phyloP scores from a whole-genome alignment of 2,888 invertebrate genomes.

The Zootermopsis nevadensis region DNA sequence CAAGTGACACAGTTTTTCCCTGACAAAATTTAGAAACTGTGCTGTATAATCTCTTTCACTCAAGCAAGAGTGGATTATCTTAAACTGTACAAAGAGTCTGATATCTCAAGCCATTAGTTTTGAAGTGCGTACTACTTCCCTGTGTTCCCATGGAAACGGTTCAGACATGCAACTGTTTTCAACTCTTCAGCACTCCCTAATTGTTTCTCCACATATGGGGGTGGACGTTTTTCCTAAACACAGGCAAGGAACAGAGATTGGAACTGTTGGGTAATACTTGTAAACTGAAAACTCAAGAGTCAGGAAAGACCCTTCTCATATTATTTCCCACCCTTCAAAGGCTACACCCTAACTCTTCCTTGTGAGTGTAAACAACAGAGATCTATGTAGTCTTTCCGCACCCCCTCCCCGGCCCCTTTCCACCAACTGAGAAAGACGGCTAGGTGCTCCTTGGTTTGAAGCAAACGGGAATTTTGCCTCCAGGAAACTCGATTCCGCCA shows the following conservation, averaged over 20 bases:
- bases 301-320: neutral
- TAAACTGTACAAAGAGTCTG: too few relatives aligned
- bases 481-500: neutral
- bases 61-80: too few relatives aligned
- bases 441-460: neutral
- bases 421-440: neutral
- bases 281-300: neutral
- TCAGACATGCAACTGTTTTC: neutral
- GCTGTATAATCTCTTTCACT: too few relatives aligned
- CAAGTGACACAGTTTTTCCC: too few relatives aligned
- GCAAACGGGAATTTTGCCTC: neutral
- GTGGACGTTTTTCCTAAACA: neutral
- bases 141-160: neutral
- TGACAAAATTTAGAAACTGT: too few relatives aligned
- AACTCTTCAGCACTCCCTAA: constrained; percentile 22
- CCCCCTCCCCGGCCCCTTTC: neutral
- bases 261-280: constrained; percentile 8
- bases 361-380: constrained; percentile 17
- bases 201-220: constrained; percentile 26
- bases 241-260: neutral
- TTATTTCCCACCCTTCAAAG: constrained; percentile 13
- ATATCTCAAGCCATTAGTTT: neutral
- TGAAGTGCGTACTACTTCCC: neutral
- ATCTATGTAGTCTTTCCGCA: neutral
- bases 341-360: constrained; percentile 19